These are phyloP conservation scores for Crypturellus tataupa DNA, from an alignment of 2,797 vertebrate genomes.

Conservation along the genomic window DNA sequence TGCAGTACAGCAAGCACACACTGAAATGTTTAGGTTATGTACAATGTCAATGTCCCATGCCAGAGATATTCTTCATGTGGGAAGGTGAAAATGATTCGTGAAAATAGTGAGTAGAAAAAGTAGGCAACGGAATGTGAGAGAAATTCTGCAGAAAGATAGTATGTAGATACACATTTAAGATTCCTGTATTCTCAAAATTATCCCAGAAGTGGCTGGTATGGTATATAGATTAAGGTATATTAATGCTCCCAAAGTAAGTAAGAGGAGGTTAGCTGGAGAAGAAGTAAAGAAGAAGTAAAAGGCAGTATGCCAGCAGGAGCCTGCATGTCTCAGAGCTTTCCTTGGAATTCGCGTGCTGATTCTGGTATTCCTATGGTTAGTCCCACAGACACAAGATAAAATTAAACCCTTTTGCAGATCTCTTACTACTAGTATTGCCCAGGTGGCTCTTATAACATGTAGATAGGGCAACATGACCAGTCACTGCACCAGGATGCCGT, in stretches of 20 bases:
- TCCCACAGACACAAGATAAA: not conserved
- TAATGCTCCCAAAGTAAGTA: not conserved
- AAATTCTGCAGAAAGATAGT: not conserved
- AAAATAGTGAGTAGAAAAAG: not conserved
- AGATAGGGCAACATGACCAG: not conserved
- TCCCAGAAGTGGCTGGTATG: not conserved
- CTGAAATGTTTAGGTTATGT: conserved; percentile 31
- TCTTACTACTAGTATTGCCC: not conserved
- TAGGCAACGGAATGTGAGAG: conserved; percentile 39
- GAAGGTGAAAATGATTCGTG: conserved; percentile 65
- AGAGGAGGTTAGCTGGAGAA: not conserved
- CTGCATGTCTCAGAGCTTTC: not conserved
- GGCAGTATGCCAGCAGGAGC: not conserved
- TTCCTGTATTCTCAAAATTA: not conserved
- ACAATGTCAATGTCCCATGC: conserved; percentile 34
- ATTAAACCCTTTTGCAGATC: not conserved
- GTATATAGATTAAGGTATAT: not conserved
- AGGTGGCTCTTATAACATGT: not conserved
- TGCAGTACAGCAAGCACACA: conserved; percentile 18
- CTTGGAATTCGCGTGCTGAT: not conserved
- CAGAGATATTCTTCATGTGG: conserved; percentile 47
- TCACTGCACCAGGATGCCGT: not conserved
- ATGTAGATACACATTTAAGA: not conserved
- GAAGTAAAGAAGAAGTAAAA: not conserved
- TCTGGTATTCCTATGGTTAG: not conserved